Percentiles rank a stretch among this genome's conserved stretches.
Evolutionary conservation across 2,888 invertebrate species (phyloP).

Genomic region (Drosophila subquinaria): DNA sequence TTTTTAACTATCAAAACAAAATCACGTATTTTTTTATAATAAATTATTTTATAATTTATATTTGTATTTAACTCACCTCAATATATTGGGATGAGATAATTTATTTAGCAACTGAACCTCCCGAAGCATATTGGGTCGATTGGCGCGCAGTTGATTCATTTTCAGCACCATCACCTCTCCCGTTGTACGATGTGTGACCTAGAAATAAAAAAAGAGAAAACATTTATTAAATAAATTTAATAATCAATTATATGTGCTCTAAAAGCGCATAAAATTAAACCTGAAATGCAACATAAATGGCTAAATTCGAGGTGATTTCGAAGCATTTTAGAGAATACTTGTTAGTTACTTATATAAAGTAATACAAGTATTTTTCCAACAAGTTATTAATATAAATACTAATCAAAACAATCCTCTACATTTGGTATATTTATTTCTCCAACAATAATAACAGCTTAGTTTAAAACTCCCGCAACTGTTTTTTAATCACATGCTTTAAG

Average conservation of each 20-base stretch:
- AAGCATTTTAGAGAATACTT: not conserved
- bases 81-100: constrained; percentile 96
- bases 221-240: constrained; percentile 34
- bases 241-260: not conserved
- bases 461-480: not conserved
- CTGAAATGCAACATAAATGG: constrained; percentile 1
- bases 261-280: constrained; percentile 11
- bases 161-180: constrained; percentile 98
- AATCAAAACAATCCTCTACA: not conserved
- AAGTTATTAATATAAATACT: not conserved
- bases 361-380: not conserved
- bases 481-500: constrained; percentile 22
- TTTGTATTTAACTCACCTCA: constrained; percentile 88
- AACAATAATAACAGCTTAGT: too few species aligned
- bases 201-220: constrained; percentile 82
- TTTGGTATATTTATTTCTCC: too few species aligned
- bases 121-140: constrained; percentile 97
- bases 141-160: constrained; percentile 97
- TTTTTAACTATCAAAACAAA: not conserved
- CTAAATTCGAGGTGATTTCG: not conserved
- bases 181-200: constrained; percentile 97
- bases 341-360: not conserved
- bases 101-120: constrained; percentile 99
- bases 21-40: not conserved
- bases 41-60: not conserved